A percentile compares a stretch with the other conserved stretches of the same genome.
These are phyloP conservation scores for cat (Felis catus) DNA, from an alignment of 2,113 vertebrate species.

Conservation along the genomic window DNA sequence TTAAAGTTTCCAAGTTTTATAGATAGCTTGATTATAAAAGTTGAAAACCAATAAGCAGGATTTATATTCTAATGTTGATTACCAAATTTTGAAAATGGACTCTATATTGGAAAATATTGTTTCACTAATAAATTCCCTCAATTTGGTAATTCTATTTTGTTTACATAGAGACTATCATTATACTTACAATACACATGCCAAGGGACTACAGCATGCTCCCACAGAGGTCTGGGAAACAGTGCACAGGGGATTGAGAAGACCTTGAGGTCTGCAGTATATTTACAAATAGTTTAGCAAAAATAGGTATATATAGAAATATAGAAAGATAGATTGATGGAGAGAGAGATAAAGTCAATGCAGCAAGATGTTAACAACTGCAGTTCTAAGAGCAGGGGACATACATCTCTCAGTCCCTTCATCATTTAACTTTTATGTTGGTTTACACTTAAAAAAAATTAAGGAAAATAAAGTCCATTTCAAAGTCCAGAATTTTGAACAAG, in stretches of 20 bases:
- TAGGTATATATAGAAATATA: not conserved
- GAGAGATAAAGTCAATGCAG: not conserved
- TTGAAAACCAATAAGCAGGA: not conserved
- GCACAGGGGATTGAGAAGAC: not conserved
- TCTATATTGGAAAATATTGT: not conserved
- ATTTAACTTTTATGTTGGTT: not conserved
- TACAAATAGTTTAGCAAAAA: conserved; percentile 10
- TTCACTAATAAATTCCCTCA: not conserved
- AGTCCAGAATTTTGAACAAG: not conserved
- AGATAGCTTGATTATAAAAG: not conserved
- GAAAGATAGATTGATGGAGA: not conserved
- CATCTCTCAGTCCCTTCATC: not conserved
- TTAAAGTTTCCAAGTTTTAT: not conserved
- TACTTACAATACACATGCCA: not conserved
- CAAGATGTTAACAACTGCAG: not conserved
- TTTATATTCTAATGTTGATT: not conserved
- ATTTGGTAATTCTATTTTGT: not conserved
- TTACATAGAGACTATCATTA: not conserved
- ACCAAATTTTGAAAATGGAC: not conserved
- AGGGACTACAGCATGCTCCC: not conserved
- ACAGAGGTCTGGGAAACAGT: not conserved
- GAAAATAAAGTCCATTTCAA: not conserved
- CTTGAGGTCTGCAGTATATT: not conserved
- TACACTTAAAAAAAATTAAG: not conserved
- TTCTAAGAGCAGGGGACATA: not conserved